phyloP scores from a whole-genome alignment of 2,113 vertebrate species.

The Datnioides undecimradiatus region DNA sequence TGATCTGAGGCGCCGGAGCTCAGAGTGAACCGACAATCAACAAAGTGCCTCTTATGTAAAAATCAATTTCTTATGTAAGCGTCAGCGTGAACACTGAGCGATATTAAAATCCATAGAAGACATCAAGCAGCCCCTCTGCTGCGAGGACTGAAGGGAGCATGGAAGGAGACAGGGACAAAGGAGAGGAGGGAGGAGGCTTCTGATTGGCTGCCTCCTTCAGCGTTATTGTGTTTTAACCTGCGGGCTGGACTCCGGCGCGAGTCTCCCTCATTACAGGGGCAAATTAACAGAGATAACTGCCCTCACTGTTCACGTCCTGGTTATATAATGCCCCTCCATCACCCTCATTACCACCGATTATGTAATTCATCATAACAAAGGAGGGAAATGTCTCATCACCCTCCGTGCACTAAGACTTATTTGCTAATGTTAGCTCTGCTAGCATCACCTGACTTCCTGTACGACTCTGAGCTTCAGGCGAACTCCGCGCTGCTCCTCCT shows the following conservation, averaged over 20 bases:
- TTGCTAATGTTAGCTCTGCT: no score
- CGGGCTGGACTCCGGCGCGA: neutral
- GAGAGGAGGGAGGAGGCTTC: no score
- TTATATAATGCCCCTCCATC: neutral
- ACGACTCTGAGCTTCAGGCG: no score
- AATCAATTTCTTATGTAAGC: slow-evolving; percentile 30
- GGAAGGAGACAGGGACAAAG: neutral
- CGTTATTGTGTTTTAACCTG: neutral
- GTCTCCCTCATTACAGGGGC: neutral
- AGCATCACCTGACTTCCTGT: no score
- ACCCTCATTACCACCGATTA: neutral
- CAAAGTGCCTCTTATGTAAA: slow-evolving; percentile 50
- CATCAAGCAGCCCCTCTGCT: neutral
- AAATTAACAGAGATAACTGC: neutral
- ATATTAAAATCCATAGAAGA: slow-evolving; percentile 9
- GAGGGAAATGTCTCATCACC: no score
- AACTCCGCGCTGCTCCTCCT: no score
- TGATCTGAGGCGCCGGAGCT: neutral
- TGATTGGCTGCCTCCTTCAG: neutral
- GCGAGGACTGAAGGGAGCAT: neutral
- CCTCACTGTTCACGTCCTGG: neutral
- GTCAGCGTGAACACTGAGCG: neutral
- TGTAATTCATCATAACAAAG: neutral
- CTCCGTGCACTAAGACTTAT: no score
- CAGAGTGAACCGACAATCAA: slow-evolving; percentile 32